Conservation (phyloP, 2,797 vertebrate genomes). For the Philypnodon macrostomus region DNA sequence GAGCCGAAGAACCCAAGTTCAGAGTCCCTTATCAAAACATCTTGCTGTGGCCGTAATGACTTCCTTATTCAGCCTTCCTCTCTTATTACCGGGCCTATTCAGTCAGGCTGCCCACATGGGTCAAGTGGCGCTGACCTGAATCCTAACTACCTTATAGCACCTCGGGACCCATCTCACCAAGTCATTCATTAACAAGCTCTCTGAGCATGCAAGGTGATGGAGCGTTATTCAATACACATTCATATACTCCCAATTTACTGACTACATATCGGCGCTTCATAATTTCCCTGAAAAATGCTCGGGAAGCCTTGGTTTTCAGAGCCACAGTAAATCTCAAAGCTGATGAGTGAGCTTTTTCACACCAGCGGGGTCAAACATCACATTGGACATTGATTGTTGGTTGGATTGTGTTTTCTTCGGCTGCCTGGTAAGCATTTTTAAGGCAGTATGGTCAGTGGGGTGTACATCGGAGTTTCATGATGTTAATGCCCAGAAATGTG, state of each 20-base stretch:
- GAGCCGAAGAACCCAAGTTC: slow-evolving; percentile 30
- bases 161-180: slow-evolving; percentile 28
- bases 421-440: slow-evolving; percentile 36
- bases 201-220: neutral
- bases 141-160: slow-evolving; percentile 46
- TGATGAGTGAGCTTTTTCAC: slow-evolving; percentile 38
- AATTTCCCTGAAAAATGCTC: neutral
- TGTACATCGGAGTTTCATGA: slow-evolving; percentile 28
- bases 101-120: slow-evolving; percentile 19
- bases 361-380: slow-evolving; percentile 35
- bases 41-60: slow-evolving; percentile 35
- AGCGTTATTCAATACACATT: slow-evolving; percentile 18
- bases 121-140: slow-evolving; percentile 61
- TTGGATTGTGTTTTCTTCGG: slow-evolving; percentile 24
- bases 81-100: slow-evolving; percentile 38
- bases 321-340: slow-evolving; percentile 28
- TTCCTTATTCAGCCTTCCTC: slow-evolving; percentile 34
- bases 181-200: slow-evolving; percentile 40
- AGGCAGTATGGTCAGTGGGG: slow-evolving; percentile 30
- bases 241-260: slow-evolving; percentile 3
- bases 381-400: slow-evolving; percentile 49
- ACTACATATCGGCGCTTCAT: slow-evolving; percentile 1
- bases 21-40: slow-evolving; percentile 34
- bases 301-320: slow-evolving; percentile 8
- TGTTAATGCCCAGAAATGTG: slow-evolving; percentile 36